Percentiles rank a stretch among this genome's conserved stretches.
Conservation (phyloP, 2,797 vertebrate species). For the Macrochelys suwanniensis region DNA sequence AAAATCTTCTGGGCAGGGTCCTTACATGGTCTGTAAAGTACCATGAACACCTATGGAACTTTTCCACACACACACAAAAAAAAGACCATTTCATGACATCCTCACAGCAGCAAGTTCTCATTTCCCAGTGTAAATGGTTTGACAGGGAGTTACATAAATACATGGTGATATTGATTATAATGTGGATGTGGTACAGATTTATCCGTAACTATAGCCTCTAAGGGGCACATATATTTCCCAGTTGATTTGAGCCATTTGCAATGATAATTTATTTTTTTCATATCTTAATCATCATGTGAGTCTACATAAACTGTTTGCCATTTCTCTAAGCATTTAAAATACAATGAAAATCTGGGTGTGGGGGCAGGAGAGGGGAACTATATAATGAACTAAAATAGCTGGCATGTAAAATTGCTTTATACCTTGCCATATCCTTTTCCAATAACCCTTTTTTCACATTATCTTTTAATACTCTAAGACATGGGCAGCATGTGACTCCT, state of each 20-base stretch:
- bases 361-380: neutral
- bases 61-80: neutral
- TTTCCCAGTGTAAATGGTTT: neutral
- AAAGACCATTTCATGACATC: neutral
- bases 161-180: neutral
- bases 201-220: neutral
- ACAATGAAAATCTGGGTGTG: accelerated
- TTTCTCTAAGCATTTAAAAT: neutral
- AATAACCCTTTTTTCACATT: neutral
- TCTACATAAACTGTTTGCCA: neutral
- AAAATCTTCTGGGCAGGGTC: neutral
- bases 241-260: neutral
- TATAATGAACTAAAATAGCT: neutral
- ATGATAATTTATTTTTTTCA: neutral
- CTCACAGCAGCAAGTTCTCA: neutral
- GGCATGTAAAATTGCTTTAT: neutral
- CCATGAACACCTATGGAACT: neutral
- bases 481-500: too few relatives aligned
- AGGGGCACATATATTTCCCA: neutral
- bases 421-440: too few relatives aligned
- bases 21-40: neutral
- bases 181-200: accelerated
- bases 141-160: neutral
- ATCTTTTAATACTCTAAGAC: neutral
- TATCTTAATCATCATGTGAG: neutral